These are phyloP conservation scores for Schizotus pectinicornis DNA, from an alignment of 2,888 invertebrate genomes.

Conservation along the genomic window DNA sequence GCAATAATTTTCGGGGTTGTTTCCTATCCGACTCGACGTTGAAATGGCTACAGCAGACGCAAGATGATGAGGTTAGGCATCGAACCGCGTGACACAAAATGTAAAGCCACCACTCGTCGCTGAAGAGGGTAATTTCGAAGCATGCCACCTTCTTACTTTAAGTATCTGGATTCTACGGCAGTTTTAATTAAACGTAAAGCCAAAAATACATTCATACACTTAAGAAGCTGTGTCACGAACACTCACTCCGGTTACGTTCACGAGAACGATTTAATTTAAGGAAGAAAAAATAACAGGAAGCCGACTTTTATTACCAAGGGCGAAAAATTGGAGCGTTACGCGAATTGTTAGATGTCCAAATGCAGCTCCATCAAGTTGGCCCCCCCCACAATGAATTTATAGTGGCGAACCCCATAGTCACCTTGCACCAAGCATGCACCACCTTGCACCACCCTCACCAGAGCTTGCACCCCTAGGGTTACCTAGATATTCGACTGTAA, in stretches of 20 bases:
- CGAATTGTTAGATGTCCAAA: constrained; percentile 6
- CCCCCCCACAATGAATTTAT: too few relatives aligned
- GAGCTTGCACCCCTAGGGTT: too few relatives aligned
- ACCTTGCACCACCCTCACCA: too few relatives aligned
- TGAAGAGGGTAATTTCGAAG: constrained; percentile 32
- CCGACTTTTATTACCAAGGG: constrained; percentile 12
- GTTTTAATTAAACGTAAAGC: constrained; percentile 39
- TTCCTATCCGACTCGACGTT: background rate
- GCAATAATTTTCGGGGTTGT: constrained; percentile 9
- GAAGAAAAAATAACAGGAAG: constrained; percentile 18
- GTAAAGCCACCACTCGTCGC: constrained; percentile 25
- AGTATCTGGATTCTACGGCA: constrained; percentile 37
- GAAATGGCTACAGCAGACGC: constrained; percentile 3
- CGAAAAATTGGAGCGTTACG: constrained; percentile 7
- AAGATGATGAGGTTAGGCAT: constrained; percentile 28
- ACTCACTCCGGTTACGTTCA: constrained; percentile 23
- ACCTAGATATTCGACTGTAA: too few relatives aligned
- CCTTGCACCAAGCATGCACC: too few relatives aligned
- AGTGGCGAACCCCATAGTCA: too few relatives aligned
- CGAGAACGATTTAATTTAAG: constrained; percentile 26
- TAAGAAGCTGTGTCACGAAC: constrained; percentile 33
- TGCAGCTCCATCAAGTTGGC: too few relatives aligned
- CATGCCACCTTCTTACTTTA: constrained; percentile 33
- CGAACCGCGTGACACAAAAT: constrained; percentile 35
- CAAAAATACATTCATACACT: constrained; percentile 38